Base-by-base conservation (phyloP, 2,113 vertebrate genomes). In the Polypterus bichir region DNA sequence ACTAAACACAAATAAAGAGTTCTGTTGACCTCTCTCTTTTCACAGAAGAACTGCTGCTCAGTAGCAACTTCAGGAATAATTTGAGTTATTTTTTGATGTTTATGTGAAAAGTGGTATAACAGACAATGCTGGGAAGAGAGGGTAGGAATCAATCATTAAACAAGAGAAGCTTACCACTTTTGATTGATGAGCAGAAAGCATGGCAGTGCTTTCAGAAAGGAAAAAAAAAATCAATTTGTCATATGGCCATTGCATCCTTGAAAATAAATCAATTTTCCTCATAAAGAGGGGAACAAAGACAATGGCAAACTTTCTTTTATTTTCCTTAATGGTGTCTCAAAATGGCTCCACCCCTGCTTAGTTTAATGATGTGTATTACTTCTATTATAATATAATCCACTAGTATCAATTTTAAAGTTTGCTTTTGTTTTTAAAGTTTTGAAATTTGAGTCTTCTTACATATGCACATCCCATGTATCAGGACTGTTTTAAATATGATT, bases 151-250 rank as follows among this genome's bases (percentile, higher is more conserved):
- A 3, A 54, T 68, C 47, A 54, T 69, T 64, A 59, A 65, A 64
- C 59, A 61, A 51, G 61, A 59, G 51, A 46, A 57, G 55, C 60
- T 64, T 59, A 49, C 51, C 56, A 49, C 11, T 7, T 60, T 10
- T 65, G 64, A 65, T 65, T 63, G 67, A 69, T 69, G 53, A 60
- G 54, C 62, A 64, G 9, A 45, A 62, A 58, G 49, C 49, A 57
- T 44, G 47, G 56, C 61, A 53, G 54, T 55, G 47, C 56, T 62
- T 59, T 53, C 49, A 74, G 65, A 60, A n/a, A 44, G 48, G 9
- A 10, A 27, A 4, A 57, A 57, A 70, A 46, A 57, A 53, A 65
- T 66, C 65, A 64, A 62, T 59, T 63, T 59, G 65, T 66, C 59
- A 65, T 56, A 54, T 53, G 55, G 59, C 55, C 53, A 45, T 4